Base-by-base conservation (phyloP, 2,888 invertebrate genomes). In the Caenorhabditis drosophilae region DNA sequence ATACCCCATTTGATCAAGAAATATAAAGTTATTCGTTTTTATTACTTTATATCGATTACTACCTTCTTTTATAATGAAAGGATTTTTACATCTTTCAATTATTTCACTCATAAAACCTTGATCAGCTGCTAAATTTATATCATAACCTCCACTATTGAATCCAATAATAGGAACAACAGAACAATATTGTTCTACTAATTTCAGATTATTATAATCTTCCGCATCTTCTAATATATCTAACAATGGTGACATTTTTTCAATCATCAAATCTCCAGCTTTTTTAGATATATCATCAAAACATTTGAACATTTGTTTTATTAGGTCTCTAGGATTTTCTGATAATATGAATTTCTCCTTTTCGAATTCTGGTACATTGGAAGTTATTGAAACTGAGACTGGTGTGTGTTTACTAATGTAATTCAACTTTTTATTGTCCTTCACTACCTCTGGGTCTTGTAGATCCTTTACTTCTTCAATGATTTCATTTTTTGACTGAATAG, bases 1-100 rank as follows among this genome's bases (percentile, higher is more conserved):
- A 40, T 59, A 59, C 16, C 47, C 47, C 59, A 59, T 53, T 53
- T 59, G 59, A 59, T 59, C 59, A 27, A 59, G 48, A 59, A 59
- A 59, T 38, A 53, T 52, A 27, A 59, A 59, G 15, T 38, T 22
- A 4, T 35, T 34, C 22, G 59, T 59, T 53, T 59, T 59, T 46
- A 59, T 59, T 7, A 44, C 45, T 22, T 58, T 58, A 45, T 58
- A 58, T 58, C 58, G 51, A 40, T 52, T 58, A 50, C 50, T 51
- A 51, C 58, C 59, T 52, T 59, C 59, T 51, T 59, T 59, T 4
- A 59, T 59, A 22, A 59, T 16, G 26, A 59, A 47, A 40, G 59
- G 52, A 22, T 59, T 31, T 18, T 38, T 31, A 47, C 36, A 22
- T 40, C 41, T 47, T 46, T 41, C 11, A 26, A 53, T 26, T 41